Conservation (phyloP, 2,888 invertebrate species). For the Bhutanitis thaidina region DNA sequence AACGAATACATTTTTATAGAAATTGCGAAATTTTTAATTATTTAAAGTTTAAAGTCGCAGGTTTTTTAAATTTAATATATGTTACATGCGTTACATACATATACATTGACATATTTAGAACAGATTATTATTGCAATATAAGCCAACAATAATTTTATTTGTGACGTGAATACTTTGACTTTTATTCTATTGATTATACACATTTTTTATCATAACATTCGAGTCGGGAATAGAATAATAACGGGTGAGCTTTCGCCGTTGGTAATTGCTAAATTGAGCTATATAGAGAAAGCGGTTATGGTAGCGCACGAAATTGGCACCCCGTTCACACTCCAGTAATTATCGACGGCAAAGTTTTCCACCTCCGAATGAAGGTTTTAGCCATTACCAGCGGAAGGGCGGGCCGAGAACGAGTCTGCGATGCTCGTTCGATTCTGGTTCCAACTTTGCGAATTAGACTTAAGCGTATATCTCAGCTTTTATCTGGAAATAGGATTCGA, state of each 20-base stretch:
- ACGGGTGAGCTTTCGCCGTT: constrained; percentile 26
- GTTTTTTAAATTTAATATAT: no score
- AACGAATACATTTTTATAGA: no score
- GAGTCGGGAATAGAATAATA: constrained; percentile 25
- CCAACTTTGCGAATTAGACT: constrained; percentile 27
- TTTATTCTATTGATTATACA: no score
- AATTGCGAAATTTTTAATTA: no score
- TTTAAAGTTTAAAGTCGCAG: no score
- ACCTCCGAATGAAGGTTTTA: constrained; percentile 48
- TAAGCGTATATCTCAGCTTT: constrained; percentile 19
- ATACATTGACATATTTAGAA: no score
- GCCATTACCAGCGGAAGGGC: constrained; percentile 48
- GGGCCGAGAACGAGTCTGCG: constrained; percentile 23
- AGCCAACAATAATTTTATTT: no score
- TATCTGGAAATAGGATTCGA: constrained; percentile 4
- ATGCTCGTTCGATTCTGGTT: constrained; percentile 28
- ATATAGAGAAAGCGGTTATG: constrained; percentile 22
- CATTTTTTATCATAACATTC: constrained; percentile 26
- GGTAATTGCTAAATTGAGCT: constrained; percentile 57
- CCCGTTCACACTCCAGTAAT: constrained; percentile 63
- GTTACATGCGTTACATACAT: no score
- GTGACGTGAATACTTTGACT: no score
- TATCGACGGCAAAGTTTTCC: constrained; percentile 62
- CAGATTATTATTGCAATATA: no score
- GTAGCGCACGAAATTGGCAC: constrained; percentile 41